Evolutionary conservation across 1,140 invertebrate genomes (phyloP).

Genomic region (Cyclina sinensis): DNA sequence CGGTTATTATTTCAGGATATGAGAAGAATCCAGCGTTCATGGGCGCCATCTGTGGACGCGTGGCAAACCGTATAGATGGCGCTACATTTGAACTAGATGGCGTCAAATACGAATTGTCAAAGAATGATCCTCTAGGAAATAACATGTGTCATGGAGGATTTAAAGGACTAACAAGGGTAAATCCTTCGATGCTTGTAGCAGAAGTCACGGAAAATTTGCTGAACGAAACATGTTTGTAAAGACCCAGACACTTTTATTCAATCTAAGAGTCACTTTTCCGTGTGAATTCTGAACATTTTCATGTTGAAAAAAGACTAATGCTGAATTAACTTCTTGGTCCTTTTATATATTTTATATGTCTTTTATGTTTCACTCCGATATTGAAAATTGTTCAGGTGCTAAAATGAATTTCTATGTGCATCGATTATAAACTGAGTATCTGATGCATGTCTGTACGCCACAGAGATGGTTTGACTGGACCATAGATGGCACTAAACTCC

Average conservation of each 20-base stretch:
- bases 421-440: too few species aligned
- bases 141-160: conserved; percentile 95
- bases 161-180: conserved; percentile 93
- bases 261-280: too few species aligned
- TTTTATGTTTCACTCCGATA: too few species aligned
- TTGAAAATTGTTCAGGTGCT: too few species aligned
- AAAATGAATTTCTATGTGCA: too few species aligned
- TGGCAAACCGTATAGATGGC: conserved; percentile 93
- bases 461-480: conserved; percentile 85
- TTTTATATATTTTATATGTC: too few species aligned
- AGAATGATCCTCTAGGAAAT: conserved; percentile 89
- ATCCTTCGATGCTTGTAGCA: not conserved
- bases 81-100: conserved; percentile 91
- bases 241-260: too few species aligned
- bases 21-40: conserved; percentile 89
- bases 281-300: too few species aligned
- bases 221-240: too few species aligned
- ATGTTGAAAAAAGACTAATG: too few species aligned
- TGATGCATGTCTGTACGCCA: not conserved
- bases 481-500: conserved; percentile 75
- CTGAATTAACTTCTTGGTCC: too few species aligned
- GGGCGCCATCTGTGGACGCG: conserved; percentile 94
- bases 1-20: conserved; percentile 81
- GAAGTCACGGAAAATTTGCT: too few species aligned
- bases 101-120: conserved; percentile 89